Evolutionary conservation across 2,888 invertebrate species (phyloP).

Genomic region (Gerris lacustris): DNA sequence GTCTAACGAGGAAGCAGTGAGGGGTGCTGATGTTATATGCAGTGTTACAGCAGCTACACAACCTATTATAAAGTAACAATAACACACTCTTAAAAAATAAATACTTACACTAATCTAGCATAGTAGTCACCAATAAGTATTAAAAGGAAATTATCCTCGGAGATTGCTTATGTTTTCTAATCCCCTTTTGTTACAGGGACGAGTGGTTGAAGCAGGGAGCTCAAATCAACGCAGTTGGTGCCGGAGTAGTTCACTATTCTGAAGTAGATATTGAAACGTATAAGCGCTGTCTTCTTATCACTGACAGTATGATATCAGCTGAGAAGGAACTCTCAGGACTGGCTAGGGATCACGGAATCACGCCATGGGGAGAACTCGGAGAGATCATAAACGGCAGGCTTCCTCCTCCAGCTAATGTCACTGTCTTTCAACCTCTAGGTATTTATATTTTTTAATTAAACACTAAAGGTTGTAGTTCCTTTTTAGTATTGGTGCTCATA

Average conservation of each 20-base stretch:
- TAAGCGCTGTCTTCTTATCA: constrained; percentile 39
- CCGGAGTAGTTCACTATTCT: constrained; percentile 39
- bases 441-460: constrained; percentile 24
- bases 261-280: constrained; percentile 46
- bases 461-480: not conserved
- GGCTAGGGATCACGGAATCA: constrained; percentile 38
- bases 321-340: constrained; percentile 43
- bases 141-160: too few relatives aligned
- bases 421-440: constrained; percentile 55
- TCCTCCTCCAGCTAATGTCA: constrained; percentile 35
- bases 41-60: constrained; percentile 44
- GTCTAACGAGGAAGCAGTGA: constrained; percentile 41
- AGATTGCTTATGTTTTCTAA: not conserved
- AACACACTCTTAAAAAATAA: not conserved
- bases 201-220: constrained; percentile 44
- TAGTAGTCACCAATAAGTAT: too few relatives aligned
- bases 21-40: constrained; percentile 48
- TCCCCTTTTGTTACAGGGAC: not conserved
- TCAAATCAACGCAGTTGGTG: constrained; percentile 54
- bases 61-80: constrained; percentile 40
- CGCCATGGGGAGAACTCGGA: constrained; percentile 42
- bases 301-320: constrained; percentile 45
- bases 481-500: too few relatives aligned
- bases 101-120: too few relatives aligned
- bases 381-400: constrained; percentile 39